These are phyloP conservation scores for Chalcis sispes DNA, from an alignment of 2,888 invertebrate genomes.

Conservation along the genomic window DNA sequence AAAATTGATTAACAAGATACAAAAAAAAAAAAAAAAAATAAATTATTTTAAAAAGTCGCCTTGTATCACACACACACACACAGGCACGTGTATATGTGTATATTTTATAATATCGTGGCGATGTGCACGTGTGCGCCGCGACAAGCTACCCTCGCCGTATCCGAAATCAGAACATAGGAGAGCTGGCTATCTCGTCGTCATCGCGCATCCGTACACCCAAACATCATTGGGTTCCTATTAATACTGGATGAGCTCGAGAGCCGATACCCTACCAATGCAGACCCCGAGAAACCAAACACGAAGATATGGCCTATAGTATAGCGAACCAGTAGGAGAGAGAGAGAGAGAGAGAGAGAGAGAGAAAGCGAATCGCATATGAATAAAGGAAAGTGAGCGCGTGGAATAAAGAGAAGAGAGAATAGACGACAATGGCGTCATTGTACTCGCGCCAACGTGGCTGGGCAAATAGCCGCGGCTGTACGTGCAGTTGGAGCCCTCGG, in stretches of 20 bases:
- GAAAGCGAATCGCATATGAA: too few species aligned
- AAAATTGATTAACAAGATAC: slow-evolving; percentile 25
- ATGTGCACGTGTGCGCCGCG: too few species aligned
- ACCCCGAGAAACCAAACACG: too few species aligned
- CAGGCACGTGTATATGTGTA: too few species aligned
- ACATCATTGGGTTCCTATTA: slow-evolving; percentile 19
- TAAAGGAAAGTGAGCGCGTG: not conserved
- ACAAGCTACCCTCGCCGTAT: slow-evolving; percentile 20
- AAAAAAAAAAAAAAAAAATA: not conserved
- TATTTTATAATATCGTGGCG: too few species aligned
- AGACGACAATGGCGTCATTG: slow-evolving; percentile 41
- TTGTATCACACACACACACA: not conserved
- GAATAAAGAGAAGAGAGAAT: slow-evolving; percentile 34
- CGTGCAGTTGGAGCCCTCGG: not conserved
- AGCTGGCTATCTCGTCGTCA: not conserved
- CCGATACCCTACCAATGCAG: not conserved
- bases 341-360: slow-evolving; percentile 26
- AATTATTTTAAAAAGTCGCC: not conserved
- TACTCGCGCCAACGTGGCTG: slow-evolving; percentile 27
- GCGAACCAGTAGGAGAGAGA: not conserved
- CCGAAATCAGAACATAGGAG: not conserved
- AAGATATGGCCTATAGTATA: too few species aligned
- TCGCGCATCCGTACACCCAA: not conserved
- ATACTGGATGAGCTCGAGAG: slow-evolving; percentile 23
- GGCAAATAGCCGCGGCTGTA: slow-evolving; percentile 38